phyloP scores from a whole-genome alignment of 2,888 invertebrate genomes.

The Stenchaetothrips biformis region DNA sequence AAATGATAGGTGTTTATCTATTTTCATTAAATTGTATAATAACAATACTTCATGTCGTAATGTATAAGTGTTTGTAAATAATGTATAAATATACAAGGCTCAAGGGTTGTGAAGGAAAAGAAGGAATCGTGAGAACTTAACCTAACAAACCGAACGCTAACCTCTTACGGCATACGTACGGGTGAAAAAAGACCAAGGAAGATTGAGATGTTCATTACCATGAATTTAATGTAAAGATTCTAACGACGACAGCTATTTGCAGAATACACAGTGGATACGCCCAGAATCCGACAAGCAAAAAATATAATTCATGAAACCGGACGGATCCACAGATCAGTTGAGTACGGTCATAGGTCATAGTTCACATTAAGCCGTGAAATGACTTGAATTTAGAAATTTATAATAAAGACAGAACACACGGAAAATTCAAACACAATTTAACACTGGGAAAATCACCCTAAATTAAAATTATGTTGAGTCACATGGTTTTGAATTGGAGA shows the following conservation, averaged over 20 bases:
- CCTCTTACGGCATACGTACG: not conserved
- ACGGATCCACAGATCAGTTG: not conserved
- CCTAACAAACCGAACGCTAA: not conserved
- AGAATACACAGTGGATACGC: not conserved
- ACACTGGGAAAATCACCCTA: not conserved
- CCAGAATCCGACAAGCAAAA: not conserved
- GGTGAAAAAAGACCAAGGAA: no score
- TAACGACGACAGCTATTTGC: no score
- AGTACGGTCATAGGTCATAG: not conserved
- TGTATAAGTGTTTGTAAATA: no score
- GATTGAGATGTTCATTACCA: no score
- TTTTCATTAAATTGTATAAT: no score
- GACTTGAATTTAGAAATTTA: not conserved
- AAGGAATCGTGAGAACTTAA: not conserved
- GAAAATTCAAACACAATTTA: not conserved
- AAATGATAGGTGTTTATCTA: no score
- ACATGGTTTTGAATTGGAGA: not conserved
- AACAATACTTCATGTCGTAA: no score
- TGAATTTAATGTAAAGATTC: no score
- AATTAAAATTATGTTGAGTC: conserved; percentile 1
- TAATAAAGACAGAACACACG: no score
- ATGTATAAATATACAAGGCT: no score
- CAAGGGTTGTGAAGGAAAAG: not conserved
- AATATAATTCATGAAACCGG: not conserved
- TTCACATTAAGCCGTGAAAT: not conserved